Percentiles rank a stretch among this genome's conserved stretches.
These are phyloP conservation scores for Spilosoma lubricipeda DNA, from an alignment of 2,888 invertebrate genomes.

Conservation along the genomic window DNA sequence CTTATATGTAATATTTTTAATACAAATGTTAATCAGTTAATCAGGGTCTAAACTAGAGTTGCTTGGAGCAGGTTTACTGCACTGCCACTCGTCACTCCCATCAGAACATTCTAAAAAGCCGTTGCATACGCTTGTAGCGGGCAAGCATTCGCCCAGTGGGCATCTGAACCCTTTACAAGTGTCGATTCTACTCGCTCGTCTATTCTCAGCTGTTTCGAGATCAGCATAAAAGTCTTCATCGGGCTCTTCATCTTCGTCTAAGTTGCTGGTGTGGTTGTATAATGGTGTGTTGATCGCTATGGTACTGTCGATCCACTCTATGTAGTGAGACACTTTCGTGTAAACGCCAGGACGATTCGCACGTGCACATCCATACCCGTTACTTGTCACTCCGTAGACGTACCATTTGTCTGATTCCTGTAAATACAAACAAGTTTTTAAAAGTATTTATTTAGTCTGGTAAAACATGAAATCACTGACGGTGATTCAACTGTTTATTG, in stretches of 20 bases:
- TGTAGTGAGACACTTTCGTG: constrained; percentile 91
- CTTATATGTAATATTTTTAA: constrained; percentile 61
- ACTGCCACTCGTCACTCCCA: constrained; percentile 90
- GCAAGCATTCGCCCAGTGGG: constrained; percentile 91
- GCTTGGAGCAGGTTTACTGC: constrained; percentile 68
- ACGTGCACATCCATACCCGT: constrained; percentile 92
- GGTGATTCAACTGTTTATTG: neutral
- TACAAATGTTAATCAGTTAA: constrained; percentile 66
- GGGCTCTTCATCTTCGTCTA: constrained; percentile 56
- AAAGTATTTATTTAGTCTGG: neutral
- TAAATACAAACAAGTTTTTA: neutral
- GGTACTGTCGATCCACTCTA: constrained; percentile 89
- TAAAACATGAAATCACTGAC: neutral
- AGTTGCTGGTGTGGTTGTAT: constrained; percentile 57
- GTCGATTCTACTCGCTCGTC: constrained; percentile 66
- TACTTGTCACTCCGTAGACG: constrained; percentile 90
- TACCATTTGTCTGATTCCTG: constrained; percentile 84
- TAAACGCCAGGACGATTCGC: constrained; percentile 93
- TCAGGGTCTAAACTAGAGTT: constrained; percentile 71
- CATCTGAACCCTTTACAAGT: constrained; percentile 90
- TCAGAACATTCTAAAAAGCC: constrained; percentile 92
- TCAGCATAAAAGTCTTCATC: constrained; percentile 75
- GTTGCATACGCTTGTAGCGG: constrained; percentile 90
- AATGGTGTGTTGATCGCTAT: constrained; percentile 74
- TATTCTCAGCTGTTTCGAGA: constrained; percentile 78